These are phyloP conservation scores for Platichthys flesus DNA, from an alignment of 2,113 vertebrate species.

Conservation along the genomic window DNA sequence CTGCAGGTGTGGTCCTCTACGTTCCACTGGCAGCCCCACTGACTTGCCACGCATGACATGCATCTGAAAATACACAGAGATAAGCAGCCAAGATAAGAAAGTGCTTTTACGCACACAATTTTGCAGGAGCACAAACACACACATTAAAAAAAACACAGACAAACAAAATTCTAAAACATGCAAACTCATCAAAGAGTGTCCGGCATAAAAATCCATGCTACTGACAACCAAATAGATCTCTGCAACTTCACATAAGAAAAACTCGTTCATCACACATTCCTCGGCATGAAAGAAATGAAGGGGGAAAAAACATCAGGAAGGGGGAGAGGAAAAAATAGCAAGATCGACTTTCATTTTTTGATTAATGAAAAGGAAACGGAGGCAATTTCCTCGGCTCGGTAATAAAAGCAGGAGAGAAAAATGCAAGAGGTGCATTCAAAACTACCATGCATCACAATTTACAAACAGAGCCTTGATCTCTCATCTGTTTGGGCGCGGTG, in stretches of 20 bases:
- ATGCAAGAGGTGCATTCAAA: constrained; percentile 75
- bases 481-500: constrained; percentile 58
- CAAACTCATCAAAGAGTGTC: constrained; percentile 71
- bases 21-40: constrained; percentile 94
- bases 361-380: constrained; percentile 84
- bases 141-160: constrained; percentile 14
- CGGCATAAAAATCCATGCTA: constrained; percentile 69
- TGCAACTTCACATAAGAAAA: constrained; percentile 76
- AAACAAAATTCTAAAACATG: constrained; percentile 63
- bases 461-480: constrained; percentile 74
- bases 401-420: constrained; percentile 64
- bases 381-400: constrained; percentile 80
- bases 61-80: constrained; percentile 83
- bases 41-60: constrained; percentile 89
- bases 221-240: constrained; percentile 78
- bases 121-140: constrained; percentile 71
- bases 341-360: constrained; percentile 81
- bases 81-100: constrained; percentile 16
- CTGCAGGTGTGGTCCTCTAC: constrained; percentile 86
- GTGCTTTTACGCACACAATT: constrained; percentile 6
- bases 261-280: constrained; percentile 81
- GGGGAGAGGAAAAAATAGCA: constrained; percentile 31
- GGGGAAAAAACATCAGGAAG: constrained; percentile 8
- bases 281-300: constrained; percentile 59
- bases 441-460: constrained; percentile 79